Evolutionary conservation across 2,888 invertebrate genomes (phyloP).

Genomic region (Cheilosia impressa): DNA sequence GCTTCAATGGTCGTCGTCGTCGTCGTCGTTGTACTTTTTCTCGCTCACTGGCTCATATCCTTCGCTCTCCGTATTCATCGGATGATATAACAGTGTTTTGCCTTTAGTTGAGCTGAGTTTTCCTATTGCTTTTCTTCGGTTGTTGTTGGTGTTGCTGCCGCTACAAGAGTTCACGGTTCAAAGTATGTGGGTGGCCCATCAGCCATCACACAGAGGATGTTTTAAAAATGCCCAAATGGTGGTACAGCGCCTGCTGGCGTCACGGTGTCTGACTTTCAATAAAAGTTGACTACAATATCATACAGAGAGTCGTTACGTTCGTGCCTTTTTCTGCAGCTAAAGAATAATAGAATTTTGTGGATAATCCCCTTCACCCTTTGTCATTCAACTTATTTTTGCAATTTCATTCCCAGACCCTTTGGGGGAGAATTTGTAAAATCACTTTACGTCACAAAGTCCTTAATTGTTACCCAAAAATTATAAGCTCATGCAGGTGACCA

Average conservation of each 20-base stretch:
- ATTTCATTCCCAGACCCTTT: slow-evolving; percentile 23
- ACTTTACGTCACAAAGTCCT: slow-evolving; percentile 53
- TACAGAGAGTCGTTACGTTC: slow-evolving; percentile 8
- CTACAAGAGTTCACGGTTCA: slow-evolving; percentile 51
- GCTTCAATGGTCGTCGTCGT: slow-evolving; percentile 4
- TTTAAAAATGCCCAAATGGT: slow-evolving; percentile 21
- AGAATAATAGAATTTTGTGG: background rate
- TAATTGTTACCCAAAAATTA: slow-evolving; percentile 58
- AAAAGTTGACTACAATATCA: slow-evolving; percentile 45
- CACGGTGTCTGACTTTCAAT: slow-evolving; percentile 67
- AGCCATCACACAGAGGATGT: slow-evolving; percentile 30
- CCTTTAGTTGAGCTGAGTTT: slow-evolving; percentile 60
- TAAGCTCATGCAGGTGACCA: slow-evolving; percentile 52
- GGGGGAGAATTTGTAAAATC: background rate
- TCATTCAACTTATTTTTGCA: slow-evolving; percentile 30
- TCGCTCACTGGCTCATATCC: slow-evolving; percentile 55
- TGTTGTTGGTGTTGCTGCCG: background rate
- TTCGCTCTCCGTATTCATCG: slow-evolving; percentile 41
- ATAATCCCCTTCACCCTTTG: background rate
- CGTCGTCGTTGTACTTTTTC: slow-evolving; percentile 33
- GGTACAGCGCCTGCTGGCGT: slow-evolving; percentile 54
- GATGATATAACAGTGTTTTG: slow-evolving; percentile 74
- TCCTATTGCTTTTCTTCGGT: slow-evolving; percentile 39
- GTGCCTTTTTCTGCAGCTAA: background rate
- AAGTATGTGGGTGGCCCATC: slow-evolving; percentile 33